Evolutionary conservation across 2,888 invertebrate species (phyloP).

Genomic region (Sphinx pinastri): DNA sequence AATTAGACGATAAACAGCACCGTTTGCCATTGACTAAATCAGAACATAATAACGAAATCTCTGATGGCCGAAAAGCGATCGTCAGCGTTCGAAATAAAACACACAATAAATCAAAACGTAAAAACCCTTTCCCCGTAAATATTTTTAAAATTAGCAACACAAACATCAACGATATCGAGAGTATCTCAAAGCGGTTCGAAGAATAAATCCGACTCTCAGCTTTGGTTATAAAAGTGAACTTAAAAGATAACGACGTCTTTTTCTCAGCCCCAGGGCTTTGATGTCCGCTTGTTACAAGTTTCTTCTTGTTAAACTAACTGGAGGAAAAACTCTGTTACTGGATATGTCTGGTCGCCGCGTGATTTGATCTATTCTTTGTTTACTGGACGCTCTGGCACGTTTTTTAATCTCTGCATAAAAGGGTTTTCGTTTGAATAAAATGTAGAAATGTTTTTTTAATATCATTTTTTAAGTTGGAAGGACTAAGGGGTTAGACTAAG

Average conservation of each 20-base stretch:
- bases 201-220: conserved; percentile 34
- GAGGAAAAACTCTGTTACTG: conserved; percentile 46
- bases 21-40: too few relatives aligned
- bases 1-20: too few relatives aligned
- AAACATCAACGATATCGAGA: conserved; percentile 11
- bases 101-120: conserved; percentile 30
- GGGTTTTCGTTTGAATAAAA: neutral
- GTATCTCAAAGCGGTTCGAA: conserved; percentile 34
- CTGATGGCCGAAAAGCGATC: too few relatives aligned
- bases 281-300: conserved; percentile 53
- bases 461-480: too few relatives aligned
- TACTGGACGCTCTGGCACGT: neutral
- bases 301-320: conserved; percentile 48
- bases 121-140: conserved; percentile 27
- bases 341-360: conserved; percentile 36
- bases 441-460: too few relatives aligned
- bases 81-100: too few relatives aligned
- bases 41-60: too few relatives aligned
- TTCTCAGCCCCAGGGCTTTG: conserved; percentile 46
- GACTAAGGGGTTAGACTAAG: too few relatives aligned
- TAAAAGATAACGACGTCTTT: conserved; percentile 55
- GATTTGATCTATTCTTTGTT: conserved; percentile 38
- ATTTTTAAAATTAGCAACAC: conserved; percentile 30
- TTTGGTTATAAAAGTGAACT: conserved; percentile 48
- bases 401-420: neutral